Percentiles rank a stretch among this genome's conserved stretches.
These are phyloP conservation scores for Drosophila aldrichi DNA, from an alignment of 2,888 invertebrate genomes.

Conservation along the genomic window DNA sequence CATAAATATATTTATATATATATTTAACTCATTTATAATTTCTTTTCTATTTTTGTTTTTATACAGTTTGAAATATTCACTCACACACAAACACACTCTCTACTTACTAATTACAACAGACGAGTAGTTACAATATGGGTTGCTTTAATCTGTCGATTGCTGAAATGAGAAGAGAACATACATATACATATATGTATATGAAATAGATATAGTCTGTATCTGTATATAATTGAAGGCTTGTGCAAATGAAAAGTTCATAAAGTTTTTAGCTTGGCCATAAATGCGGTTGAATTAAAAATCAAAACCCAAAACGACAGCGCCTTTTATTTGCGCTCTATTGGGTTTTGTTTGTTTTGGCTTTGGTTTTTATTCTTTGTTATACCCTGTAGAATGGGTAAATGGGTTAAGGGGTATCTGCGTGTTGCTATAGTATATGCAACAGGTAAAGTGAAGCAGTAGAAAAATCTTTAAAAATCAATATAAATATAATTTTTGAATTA, in stretches of 20 bases:
- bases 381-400: background rate
- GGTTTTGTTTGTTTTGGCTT: conserved; percentile 39
- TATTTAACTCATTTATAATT: conserved; percentile 26
- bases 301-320: conserved; percentile 29
- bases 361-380: conserved; percentile 14
- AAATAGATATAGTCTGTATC: background rate
- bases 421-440: background rate
- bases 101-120: conserved; percentile 47
- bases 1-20: conserved; percentile 24
- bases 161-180: conserved; percentile 13
- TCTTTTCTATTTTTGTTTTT: background rate
- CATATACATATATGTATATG: conserved; percentile 8
- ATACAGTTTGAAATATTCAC: conserved; percentile 29
- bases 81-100: conserved; percentile 9
- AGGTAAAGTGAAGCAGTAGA: background rate
- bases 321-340: conserved; percentile 47
- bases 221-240: conserved; percentile 12
- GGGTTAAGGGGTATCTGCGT: background rate
- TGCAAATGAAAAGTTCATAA: conserved; percentile 47
- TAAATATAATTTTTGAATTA: too few relatives aligned
- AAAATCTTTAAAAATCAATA: background rate
- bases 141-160: conserved; percentile 17
- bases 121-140: conserved; percentile 37
- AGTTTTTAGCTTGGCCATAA: conserved; percentile 36
- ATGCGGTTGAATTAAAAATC: conserved; percentile 56